These are phyloP conservation scores for Micromys minutus DNA, from an alignment of 2,113 vertebrate genomes.

Conservation along the genomic window DNA sequence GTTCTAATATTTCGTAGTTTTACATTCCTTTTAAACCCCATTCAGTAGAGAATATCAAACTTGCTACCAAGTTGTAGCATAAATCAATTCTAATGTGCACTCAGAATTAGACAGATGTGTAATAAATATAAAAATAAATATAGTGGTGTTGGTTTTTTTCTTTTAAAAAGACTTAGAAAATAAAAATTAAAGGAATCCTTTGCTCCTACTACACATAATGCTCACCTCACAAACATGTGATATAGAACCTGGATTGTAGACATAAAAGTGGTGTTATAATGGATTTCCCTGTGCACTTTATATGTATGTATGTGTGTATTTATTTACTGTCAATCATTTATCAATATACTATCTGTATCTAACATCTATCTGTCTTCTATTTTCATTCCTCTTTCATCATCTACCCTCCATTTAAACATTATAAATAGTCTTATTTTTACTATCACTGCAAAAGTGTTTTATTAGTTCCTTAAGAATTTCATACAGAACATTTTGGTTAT, in stretches of 20 bases:
- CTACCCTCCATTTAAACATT: background rate
- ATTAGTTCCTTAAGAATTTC: background rate
- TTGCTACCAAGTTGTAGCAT: conserved; percentile 86
- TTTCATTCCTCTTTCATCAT: background rate
- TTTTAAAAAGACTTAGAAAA: background rate
- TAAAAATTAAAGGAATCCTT: background rate
- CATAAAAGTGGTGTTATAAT: background rate
- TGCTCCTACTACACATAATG: background rate
- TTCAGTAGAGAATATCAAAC: conserved; percentile 82
- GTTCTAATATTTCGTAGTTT: conserved; percentile 85
- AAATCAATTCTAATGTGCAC: conserved; percentile 84
- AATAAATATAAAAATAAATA: conserved; percentile 88
- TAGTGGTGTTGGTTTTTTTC: conserved; percentile 84
- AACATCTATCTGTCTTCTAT: background rate
- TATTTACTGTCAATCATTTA: background rate
- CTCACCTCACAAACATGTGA: background rate
- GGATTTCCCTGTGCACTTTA: background rate
- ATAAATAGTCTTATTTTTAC: background rate
- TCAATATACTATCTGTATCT: background rate
- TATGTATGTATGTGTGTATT: background rate
- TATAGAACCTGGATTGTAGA: background rate
- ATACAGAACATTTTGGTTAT: background rate
- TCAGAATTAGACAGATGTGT: conserved; percentile 84
- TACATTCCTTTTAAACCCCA: conserved; percentile 84
- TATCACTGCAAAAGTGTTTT: background rate